These are phyloP conservation scores for Etheostoma cragini DNA, from an alignment of 2,113 vertebrate genomes.

Conservation along the genomic window DNA sequence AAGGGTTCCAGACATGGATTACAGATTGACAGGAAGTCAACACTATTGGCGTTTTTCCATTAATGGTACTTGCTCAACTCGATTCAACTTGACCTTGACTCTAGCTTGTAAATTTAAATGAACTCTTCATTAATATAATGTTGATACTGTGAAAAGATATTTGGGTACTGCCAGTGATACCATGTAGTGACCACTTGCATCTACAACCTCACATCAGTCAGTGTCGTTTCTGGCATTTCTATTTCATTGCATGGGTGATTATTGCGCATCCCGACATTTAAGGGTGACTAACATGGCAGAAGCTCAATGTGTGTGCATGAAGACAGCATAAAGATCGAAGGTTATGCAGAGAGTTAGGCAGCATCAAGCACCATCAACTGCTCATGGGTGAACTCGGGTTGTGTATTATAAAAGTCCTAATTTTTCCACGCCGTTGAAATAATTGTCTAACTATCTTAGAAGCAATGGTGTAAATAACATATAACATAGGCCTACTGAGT, in stretches of 20 bases:
- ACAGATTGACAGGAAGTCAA: neutral
- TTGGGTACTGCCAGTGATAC: neutral
- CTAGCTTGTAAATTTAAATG: neutral
- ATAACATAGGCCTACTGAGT: neutral
- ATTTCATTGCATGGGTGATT: conserved; percentile 4
- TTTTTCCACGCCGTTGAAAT: neutral
- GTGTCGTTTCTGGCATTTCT: conserved; percentile 23
- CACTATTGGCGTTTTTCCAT: neutral
- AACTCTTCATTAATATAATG: neutral
- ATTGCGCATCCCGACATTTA: neutral
- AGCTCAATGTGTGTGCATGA: conserved; percentile 3
- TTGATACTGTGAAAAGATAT: neutral
- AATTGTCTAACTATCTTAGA: too few species aligned
- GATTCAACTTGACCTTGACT: too few species aligned
- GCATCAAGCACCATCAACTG: neutral
- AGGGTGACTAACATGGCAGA: conserved; percentile 11
- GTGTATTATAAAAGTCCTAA: neutral
- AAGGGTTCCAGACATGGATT: neutral
- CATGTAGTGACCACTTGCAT: neutral
- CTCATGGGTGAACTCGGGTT: neutral
- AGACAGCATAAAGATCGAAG: conserved; percentile 10
- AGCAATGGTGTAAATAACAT: neutral
- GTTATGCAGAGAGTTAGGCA: conserved; percentile 4
- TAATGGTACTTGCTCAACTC: too few species aligned
- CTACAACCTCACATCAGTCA: neutral